Conservation (phyloP, 2,797 vertebrate species). For the Peromyscus aztecus region DNA sequence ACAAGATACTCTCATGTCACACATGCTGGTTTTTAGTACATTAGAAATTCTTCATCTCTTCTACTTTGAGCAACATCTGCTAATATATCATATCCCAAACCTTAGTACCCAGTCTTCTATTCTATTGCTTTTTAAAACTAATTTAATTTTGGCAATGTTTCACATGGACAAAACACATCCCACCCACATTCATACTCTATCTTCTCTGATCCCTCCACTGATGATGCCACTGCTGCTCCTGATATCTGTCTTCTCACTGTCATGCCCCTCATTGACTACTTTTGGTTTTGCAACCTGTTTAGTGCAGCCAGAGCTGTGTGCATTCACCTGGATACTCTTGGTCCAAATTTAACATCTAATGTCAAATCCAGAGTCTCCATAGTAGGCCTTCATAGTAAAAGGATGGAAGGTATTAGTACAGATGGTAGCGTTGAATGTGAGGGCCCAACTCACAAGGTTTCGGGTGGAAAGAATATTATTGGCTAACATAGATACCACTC, state of each 20-base stretch:
- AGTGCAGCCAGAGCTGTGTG: background rate
- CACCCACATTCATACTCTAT: fast-evolving
- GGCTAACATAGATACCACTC: background rate
- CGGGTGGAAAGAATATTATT: background rate
- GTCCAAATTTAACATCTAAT: too few relatives aligned
- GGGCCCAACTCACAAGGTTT: background rate
- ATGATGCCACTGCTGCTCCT: fast-evolving
- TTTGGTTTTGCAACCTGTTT: too few relatives aligned
- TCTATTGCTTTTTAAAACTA: background rate
- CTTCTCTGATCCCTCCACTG: background rate
- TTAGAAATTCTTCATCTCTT: background rate
- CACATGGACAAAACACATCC: background rate
- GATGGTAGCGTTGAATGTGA: background rate
- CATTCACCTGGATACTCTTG: background rate
- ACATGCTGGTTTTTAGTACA: background rate
- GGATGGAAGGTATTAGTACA: background rate
- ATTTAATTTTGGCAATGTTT: background rate
- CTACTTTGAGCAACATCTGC: background rate
- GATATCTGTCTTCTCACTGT: fast-evolving
- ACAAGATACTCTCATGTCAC: background rate
- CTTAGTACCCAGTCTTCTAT: background rate
- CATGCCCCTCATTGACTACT: fast-evolving
- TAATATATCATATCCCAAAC: background rate
- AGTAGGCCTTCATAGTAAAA: background rate
- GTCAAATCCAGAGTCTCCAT: background rate